phyloP scores from a whole-genome alignment of 2,113 vertebrate species.

The Thymallus thymallus region DNA sequence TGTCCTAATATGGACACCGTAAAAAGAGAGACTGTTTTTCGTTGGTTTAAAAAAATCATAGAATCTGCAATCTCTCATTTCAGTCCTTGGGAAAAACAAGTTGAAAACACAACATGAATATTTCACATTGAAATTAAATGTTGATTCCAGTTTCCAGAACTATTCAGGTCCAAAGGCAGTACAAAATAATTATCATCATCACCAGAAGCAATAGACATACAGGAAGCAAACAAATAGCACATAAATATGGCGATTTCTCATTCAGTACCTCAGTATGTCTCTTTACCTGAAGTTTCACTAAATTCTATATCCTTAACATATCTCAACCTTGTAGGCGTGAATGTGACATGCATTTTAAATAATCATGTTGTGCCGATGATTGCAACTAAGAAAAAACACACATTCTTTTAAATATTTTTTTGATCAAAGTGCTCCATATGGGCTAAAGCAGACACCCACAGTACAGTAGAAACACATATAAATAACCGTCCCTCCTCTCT shows the following conservation, averaged over 20 bases:
- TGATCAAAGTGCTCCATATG: constrained; percentile 57
- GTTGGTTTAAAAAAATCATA: neutral
- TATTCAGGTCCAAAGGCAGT: constrained; percentile 47
- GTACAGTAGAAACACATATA: neutral
- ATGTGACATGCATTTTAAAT: constrained; percentile 1
- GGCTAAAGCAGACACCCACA: constrained; percentile 29
- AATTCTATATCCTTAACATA: constrained; percentile 16
- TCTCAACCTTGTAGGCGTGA: constrained; percentile 7
- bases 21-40: too few relatives aligned
- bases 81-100: neutral
- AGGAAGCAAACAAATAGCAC: constrained; percentile 32
- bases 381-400: constrained; percentile 33
- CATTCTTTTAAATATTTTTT: constrained; percentile 22
- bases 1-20: too few relatives aligned
- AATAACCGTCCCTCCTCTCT: neutral
- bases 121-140: neutral
- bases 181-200: constrained; percentile 60
- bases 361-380: constrained; percentile 34
- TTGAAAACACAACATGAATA: neutral
- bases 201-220: constrained; percentile 59
- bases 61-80: neutral
- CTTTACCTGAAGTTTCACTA: neutral
- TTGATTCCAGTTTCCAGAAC: neutral
- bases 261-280: constrained; percentile 24
- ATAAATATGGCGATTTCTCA: constrained; percentile 42